These are phyloP conservation scores for Molossus molossus DNA, from an alignment of 2,797 vertebrate species.

Conservation along the genomic window DNA sequence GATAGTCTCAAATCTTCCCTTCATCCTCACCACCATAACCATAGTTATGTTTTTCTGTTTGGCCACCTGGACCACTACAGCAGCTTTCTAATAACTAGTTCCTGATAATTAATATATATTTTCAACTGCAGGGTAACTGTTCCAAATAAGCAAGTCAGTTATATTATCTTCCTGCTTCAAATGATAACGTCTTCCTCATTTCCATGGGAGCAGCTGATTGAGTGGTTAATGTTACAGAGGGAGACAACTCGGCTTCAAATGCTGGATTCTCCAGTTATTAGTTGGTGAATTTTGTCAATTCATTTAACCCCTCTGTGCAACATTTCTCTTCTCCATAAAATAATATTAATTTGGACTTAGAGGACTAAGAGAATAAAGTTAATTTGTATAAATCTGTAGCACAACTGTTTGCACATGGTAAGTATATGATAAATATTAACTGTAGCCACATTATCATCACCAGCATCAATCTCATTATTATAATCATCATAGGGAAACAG, in stretches of 20 bases:
- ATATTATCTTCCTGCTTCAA: neutral
- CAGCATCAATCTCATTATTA: neutral
- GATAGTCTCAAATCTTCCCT: neutral
- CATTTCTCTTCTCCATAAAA: constrained; percentile 22
- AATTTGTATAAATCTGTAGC: constrained; percentile 28
- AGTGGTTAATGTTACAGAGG: neutral
- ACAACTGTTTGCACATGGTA: neutral
- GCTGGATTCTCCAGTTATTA: neutral
- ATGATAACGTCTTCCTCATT: neutral
- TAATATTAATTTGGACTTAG: neutral
- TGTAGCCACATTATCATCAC: neutral
- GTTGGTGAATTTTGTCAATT: neutral
- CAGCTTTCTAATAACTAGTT: neutral
- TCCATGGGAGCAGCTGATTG: neutral
- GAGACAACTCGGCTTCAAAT: neutral
- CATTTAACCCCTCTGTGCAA: neutral
- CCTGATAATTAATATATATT: neutral
- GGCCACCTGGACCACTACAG: neutral
- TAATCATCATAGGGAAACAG: neutral
- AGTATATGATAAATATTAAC: neutral
- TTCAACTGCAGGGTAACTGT: neutral
- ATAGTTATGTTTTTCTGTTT: neutral
- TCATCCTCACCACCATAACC: neutral
- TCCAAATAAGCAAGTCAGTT: neutral
- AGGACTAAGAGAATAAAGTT: neutral